Evolutionary conservation across 35 echinoderm and acorn worm species (phyloP).

Genomic region (Ophiothrix spiculata): DNA sequence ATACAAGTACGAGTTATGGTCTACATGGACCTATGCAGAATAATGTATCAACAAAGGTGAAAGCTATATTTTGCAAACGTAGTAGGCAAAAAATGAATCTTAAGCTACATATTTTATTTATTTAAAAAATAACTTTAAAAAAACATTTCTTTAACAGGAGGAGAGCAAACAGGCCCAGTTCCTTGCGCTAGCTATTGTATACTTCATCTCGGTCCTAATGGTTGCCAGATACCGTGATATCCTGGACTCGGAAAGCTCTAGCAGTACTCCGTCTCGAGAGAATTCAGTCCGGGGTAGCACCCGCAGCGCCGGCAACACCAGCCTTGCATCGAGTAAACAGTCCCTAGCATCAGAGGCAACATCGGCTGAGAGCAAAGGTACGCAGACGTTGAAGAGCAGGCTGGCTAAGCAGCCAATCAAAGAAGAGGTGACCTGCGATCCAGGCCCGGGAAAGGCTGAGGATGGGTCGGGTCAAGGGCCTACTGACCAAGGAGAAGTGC

Average conservation of each 20-base stretch:
- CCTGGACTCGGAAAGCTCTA: constrained; percentile 63
- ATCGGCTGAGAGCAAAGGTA: constrained; percentile 46
- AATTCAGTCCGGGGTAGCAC: constrained; percentile 48
- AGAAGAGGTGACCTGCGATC: background rate
- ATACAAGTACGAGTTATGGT: too few species aligned
- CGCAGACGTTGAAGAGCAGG: constrained; percentile 36
- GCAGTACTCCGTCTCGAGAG: constrained; percentile 43
- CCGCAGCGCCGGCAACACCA: background rate
- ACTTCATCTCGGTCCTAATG: constrained; percentile 99
- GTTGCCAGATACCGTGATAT: constrained; percentile 95
- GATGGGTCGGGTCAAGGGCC: background rate
- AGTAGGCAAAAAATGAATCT: too few species aligned
- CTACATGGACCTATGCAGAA: too few species aligned
- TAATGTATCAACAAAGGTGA: too few species aligned
- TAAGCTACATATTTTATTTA: too few species aligned
- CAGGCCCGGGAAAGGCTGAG: background rate
- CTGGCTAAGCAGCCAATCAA: constrained; percentile 15
- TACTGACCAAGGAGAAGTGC: background rate
- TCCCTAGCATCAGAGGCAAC: constrained; percentile 19
- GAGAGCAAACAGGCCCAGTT: constrained; percentile 99
- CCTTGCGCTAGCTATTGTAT: constrained; percentile 91
- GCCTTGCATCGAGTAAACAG: constrained; percentile 17
- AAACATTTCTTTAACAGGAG: too few species aligned
- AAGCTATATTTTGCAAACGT: too few species aligned
- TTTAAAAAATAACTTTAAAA: too few species aligned